Conservation (phyloP, 30 jellyfish, hydroid and myxozoan genomes). For the Chrysaora quinquecirrha region DNA sequence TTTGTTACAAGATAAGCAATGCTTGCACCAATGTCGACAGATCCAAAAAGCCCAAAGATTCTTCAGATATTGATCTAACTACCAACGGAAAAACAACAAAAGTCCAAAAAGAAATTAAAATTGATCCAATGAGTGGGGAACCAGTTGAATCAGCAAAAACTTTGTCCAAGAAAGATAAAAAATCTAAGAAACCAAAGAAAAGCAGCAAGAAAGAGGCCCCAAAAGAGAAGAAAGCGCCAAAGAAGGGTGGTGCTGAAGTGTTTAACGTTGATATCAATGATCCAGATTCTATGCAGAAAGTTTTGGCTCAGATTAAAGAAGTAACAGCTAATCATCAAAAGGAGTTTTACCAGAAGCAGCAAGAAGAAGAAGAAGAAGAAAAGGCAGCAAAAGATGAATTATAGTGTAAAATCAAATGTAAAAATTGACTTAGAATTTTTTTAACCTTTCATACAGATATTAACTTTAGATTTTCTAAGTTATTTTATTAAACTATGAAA, state of each 20-base stretch:
- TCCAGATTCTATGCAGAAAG: slow-evolving; percentile 76
- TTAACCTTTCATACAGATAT: no score
- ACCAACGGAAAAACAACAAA: slow-evolving; percentile 60
- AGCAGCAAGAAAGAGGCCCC: slow-evolving; percentile 21
- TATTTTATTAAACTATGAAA: no score
- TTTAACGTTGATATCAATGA: slow-evolving; percentile 74
- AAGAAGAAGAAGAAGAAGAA: slow-evolving; percentile 42
- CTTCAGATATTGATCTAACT: slow-evolving; percentile 74
- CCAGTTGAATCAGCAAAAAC: slow-evolving; percentile 60
- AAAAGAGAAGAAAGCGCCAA: slow-evolving; percentile 25
- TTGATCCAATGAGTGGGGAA: slow-evolving; percentile 70
- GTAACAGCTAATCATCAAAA: slow-evolving; percentile 62
- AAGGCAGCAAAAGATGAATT: slow-evolving; percentile 62
- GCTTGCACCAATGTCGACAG: slow-evolving; percentile 84
- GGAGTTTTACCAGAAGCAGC: slow-evolving; percentile 45
- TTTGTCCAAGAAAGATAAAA: slow-evolving; percentile 65
- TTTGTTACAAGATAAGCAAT: slow-evolving; percentile 63
- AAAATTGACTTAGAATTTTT: no score
- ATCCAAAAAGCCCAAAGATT: slow-evolving; percentile 57
- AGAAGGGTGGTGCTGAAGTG: slow-evolving; percentile 43
- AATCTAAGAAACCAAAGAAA: slow-evolving; percentile 28
- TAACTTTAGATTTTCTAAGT: no score
- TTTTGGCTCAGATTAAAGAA: slow-evolving; percentile 78
- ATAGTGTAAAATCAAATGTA: no score
- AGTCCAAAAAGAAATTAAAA: slow-evolving; percentile 17